Base-by-base conservation (phyloP, 2,113 vertebrate species). In the Osmerus eperlanus region DNA sequence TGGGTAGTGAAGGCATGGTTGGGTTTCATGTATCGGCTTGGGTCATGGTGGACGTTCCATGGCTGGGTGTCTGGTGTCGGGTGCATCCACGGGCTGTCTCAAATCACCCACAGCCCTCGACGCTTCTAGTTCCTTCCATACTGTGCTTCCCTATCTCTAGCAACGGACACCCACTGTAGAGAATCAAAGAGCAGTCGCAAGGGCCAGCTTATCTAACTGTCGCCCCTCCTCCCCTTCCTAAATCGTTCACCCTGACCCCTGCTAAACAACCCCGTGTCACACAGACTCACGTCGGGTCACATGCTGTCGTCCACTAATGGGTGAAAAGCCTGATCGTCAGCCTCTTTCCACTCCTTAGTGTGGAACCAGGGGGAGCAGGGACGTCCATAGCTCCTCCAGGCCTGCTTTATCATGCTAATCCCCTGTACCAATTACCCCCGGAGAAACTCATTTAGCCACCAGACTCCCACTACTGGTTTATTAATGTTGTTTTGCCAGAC, bases 141-240 rank as follows among this genome's bases (percentile, higher is more conserved):
- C 14, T 21, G 18, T 41, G 19, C 15, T 41, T 70, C 28, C 62
- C 15, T 32, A 52, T 68, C 70, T 23, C 15, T 52, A 53, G 62
- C 36, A 51, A 51, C 18, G 16, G 69, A 67, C 21, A 59, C 71
- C 15, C 1, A 75, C 23, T 21, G 23, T 73, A 65, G 32, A 73
- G 83, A 83, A 86, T 83, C 83, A 83, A 80, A 82, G 63, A 2
- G 21, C 69, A 23, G 70, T 75, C 76, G 81, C 56, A 54, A 68
- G 72, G 71, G 73, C 65, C 70, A 32, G 64, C 74, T 78, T 73
- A 58, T 74, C 60, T 81, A 69, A 72, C 70, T 29, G 12, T 74
- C 74, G 55, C 32, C 14, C 28, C 69, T 59, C 63, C 72, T 47
- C 73, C 52, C 62, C 67, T 60, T 64, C 68, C 41, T 56, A 15